Evolutionary conservation across 2,797 vertebrate species (phyloP), one percentile per base, ranked within the genome.

Genomic region (Leptoclinus maculatus): DNA sequence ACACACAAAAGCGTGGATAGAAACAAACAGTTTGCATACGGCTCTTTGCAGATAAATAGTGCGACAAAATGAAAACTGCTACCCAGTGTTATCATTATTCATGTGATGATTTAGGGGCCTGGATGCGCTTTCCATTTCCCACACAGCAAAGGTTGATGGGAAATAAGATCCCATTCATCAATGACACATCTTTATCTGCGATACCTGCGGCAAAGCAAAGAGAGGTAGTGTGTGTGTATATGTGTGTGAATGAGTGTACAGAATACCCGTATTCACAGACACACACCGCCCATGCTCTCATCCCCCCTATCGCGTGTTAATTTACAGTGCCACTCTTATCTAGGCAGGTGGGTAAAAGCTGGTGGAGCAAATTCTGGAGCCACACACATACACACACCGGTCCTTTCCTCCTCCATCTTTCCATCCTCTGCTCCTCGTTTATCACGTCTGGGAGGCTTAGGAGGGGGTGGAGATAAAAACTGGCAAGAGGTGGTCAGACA

Each of bases 161-260:
- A 93, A 94, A 94, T 93, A 94, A 93, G 94, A 94, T 93, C 92
- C 88, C 90, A 95, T 94, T 94, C 90, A 94, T 95, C 93, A 94
- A 88, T 94, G 94, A 92, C 93, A 93, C 87, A 78, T 92, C 92
- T 95, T 92, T 94, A 94, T 94, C 94, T 95, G 79, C 71, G 88
- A 91, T 92, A 93, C 92, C 87, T 91, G 89, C 84, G 47, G 90
- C 90, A 86, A 80, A 78, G 83, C 79, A 80, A 81, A 80, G 71
- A 73, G 64, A 77, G 74, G 39, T 56, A 47, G 58, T 47, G 25
- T 74, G 74, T 68, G 66, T 69, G 38, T 54, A 6, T 54, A 6
- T 71, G 57, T 76, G 78, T 63, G 76, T 69, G 69, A 64, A 63
- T 43, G 67, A 66, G 66, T 32, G 65, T 47, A 29, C 51, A 59